phyloP scores from a whole-genome alignment of 2,888 invertebrate genomes.

The Molanna angustata region DNA sequence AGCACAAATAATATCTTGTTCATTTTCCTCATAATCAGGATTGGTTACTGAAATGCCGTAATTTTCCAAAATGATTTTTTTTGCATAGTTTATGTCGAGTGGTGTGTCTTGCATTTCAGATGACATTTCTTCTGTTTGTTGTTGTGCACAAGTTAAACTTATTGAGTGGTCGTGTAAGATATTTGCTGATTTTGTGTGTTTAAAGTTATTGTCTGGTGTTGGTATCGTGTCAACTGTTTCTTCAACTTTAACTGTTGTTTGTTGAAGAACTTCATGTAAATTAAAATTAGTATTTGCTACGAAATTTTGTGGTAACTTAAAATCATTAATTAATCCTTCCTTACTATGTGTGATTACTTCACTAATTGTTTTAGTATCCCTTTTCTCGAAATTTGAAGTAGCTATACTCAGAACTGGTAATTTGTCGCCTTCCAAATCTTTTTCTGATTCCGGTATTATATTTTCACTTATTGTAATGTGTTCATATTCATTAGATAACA shows the following conservation, averaged over 20 bases:
- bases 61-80: slow-evolving; percentile 42
- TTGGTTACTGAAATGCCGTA: slow-evolving; percentile 43
- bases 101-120: slow-evolving; percentile 38
- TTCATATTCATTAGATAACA: slow-evolving; percentile 14
- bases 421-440: slow-evolving; percentile 35
- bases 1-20: slow-evolving; percentile 42
- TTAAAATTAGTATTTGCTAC: slow-evolving; percentile 16
- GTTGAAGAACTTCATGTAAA: slow-evolving; percentile 17
- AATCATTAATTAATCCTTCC: slow-evolving; percentile 14
- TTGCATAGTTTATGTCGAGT: slow-evolving; percentile 41
- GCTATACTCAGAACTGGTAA: slow-evolving; percentile 19
- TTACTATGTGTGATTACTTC: slow-evolving; percentile 32
- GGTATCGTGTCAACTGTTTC: slow-evolving; percentile 19
- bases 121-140: slow-evolving; percentile 49
- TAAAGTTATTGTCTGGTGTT: slow-evolving; percentile 24
- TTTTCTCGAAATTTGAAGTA: slow-evolving; percentile 18
- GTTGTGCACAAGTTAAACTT: slow-evolving; percentile 43
- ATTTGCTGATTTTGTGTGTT: slow-evolving; percentile 32
- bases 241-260: slow-evolving; percentile 13
- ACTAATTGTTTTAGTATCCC: slow-evolving; percentile 19
- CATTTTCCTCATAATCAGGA: slow-evolving; percentile 46
- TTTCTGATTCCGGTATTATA: slow-evolving; percentile 37
- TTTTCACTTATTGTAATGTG: slow-evolving; percentile 18
- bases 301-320: slow-evolving; percentile 14
- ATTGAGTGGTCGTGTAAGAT: slow-evolving; percentile 45